These are phyloP conservation scores for Drosophila pseudotakahashii DNA, from an alignment of 2,888 invertebrate genomes.

Conservation along the genomic window DNA sequence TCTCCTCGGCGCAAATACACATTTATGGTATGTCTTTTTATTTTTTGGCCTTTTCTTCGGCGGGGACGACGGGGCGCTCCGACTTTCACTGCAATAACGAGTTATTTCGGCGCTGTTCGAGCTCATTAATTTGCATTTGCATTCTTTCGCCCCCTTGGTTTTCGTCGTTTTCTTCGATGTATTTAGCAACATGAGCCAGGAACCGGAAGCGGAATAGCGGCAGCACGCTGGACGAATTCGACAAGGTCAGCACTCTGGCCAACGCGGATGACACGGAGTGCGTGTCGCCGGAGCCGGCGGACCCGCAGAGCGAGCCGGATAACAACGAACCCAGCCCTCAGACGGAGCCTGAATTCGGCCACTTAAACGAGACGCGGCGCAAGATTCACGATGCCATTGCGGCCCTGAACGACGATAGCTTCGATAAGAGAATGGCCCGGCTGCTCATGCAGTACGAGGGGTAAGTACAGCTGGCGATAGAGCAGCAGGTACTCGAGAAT, in stretches of 20 bases:
- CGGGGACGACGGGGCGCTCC: constrained; percentile 7
- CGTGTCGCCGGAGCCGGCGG: constrained; percentile 6
- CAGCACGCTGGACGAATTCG: constrained; percentile 32
- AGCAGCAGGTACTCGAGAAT: neutral
- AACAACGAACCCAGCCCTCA: constrained; percentile 9
- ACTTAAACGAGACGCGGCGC: constrained; percentile 55
- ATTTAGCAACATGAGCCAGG: constrained; percentile 28
- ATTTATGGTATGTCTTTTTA: constrained; percentile 32
- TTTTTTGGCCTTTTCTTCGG: constrained; percentile 28
- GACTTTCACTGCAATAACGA: constrained; percentile 42
- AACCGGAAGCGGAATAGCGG: constrained; percentile 18
- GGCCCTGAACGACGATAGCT: constrained; percentile 60
- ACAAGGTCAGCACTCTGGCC: constrained; percentile 42
- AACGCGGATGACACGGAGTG: constrained; percentile 36
- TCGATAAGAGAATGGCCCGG: constrained; percentile 53
- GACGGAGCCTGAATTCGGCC: constrained; percentile 54
- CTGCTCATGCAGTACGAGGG: constrained; percentile 61
- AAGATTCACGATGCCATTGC: constrained; percentile 68
- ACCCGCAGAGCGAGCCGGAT: neutral
- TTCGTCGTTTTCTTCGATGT: neutral
- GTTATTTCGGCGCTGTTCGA: constrained; percentile 13
- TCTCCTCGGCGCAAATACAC: constrained; percentile 1
- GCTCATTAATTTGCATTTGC: constrained; percentile 15
- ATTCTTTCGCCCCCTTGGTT: neutral
- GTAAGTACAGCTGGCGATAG: constrained; percentile 30